A percentile compares a stretch with the other conserved stretches of the same genome.
Evolutionary conservation across 2,113 vertebrate species (phyloP).

Genomic region (Propithecus coquereli): DNA sequence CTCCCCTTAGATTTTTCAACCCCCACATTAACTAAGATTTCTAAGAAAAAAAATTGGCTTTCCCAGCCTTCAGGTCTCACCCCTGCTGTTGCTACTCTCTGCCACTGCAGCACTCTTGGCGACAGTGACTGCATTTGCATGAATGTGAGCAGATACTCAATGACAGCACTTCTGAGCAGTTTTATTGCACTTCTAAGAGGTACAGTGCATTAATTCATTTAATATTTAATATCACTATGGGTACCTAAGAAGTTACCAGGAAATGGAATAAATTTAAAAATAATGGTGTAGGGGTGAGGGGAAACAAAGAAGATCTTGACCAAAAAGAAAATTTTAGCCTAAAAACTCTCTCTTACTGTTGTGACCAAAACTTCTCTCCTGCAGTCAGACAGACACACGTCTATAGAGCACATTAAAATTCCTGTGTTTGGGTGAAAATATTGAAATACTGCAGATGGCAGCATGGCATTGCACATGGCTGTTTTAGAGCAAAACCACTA

Average conservation of each 20-base stretch:
- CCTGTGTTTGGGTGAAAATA: fast-evolving
- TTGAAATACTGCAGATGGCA: constrained; percentile 33
- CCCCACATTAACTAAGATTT: neutral
- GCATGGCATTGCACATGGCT: neutral
- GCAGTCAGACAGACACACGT: fast-evolving
- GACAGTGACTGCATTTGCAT: fast-evolving
- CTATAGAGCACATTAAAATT: neutral
- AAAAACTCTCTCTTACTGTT: neutral
- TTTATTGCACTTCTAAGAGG: fast-evolving
- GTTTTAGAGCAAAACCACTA: neutral
- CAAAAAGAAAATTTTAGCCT: neutral
- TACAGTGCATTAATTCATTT: neutral
- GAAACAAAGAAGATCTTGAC: neutral
- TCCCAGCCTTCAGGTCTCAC: neutral
- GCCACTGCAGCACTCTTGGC: fast-evolving
- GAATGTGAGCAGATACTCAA: fast-evolving
- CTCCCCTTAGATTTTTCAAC: neutral
- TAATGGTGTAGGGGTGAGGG: no score
- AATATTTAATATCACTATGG: fast-evolving
- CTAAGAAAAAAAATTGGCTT: neutral
- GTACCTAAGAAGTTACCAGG: neutral
- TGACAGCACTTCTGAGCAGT: fast-evolving
- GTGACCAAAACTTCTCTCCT: neutral
- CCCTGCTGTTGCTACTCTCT: fast-evolving
- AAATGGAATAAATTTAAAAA: neutral